phyloP scores from a whole-genome alignment of 92 coral and sea anemone genomes.

The Porites evermanni region DNA sequence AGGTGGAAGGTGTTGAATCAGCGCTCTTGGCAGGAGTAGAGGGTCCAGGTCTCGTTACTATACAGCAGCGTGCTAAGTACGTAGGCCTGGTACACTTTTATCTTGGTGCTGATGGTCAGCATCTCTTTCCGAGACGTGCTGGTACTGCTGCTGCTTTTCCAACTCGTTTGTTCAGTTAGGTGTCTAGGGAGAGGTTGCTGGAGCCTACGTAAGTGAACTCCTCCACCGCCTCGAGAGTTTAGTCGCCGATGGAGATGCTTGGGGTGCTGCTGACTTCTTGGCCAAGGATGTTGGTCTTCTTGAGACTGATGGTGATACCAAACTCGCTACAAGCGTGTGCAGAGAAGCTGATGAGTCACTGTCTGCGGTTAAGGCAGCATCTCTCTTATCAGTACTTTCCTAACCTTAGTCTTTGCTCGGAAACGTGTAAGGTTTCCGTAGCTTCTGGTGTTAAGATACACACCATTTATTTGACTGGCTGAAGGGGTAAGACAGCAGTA shows the following conservation, averaged over 20 bases:
- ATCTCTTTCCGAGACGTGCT: conserved; percentile 25
- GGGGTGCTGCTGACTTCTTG: conserved; percentile 22
- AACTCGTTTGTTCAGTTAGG: conserved; percentile 5
- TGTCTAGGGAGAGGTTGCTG: conserved; percentile 24
- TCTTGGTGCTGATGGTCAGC: background rate
- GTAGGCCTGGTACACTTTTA: background rate
- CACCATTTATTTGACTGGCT: background rate
- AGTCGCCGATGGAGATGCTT: background rate
- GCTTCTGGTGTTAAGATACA: background rate
- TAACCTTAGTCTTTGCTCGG: background rate
- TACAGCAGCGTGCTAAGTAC: conserved; percentile 43
- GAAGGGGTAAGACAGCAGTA: conserved; percentile 38
- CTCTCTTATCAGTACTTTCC: background rate
- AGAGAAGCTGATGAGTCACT: conserved; percentile 6
- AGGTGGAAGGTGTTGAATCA: too few species aligned
- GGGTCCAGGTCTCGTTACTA: background rate
- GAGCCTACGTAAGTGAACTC: conserved; percentile 25
- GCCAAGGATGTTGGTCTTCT: conserved; percentile 35
- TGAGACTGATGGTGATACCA: conserved; percentile 49
- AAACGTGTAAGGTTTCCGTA: background rate
- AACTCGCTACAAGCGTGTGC: conserved; percentile 40
- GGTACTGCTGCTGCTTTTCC: conserved; percentile 30
- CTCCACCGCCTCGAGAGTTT: conserved; percentile 1
- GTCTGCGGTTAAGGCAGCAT: background rate
- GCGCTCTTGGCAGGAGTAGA: too few species aligned